phyloP scores from a whole-genome alignment of 2,888 invertebrate genomes.

The Athalia circularis region DNA sequence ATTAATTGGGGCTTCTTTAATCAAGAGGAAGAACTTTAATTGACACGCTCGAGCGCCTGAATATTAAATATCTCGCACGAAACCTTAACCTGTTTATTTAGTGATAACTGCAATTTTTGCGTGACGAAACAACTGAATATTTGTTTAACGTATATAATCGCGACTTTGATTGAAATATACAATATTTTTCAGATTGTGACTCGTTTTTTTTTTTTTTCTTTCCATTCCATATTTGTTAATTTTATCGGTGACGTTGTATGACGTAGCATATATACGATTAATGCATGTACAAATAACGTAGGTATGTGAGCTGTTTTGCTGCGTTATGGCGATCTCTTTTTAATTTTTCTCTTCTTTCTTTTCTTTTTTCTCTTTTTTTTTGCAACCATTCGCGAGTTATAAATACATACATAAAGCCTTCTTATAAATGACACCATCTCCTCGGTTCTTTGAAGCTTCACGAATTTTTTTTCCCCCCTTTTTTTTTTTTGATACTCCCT shows the following conservation, averaged over 20 bases:
- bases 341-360: no score
- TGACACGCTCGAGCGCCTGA: conserved; percentile 27
- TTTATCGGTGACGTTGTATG: no score
- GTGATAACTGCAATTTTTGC: conserved; percentile 1
- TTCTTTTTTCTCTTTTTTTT: no score
- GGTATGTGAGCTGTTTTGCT: no score
- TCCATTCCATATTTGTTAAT: no score
- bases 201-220: no score
- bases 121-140: background rate
- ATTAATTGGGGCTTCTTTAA: conserved; percentile 18
- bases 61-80: conserved; percentile 17
- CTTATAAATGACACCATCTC: conserved; percentile 73
- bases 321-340: no score
- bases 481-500: conserved; percentile 19
- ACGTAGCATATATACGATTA: no score
- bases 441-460: conserved; percentile 65
- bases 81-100: background rate
- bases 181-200: no score
- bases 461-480: conserved; percentile 60
- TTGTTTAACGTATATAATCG: background rate
- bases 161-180: no score
- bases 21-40: conserved; percentile 36
- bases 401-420: conserved; percentile 35
- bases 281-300: no score
- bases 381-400: background rate